These are phyloP conservation scores for Chlamydotis undulata DNA, from an alignment of 2,113 vertebrate species.

Conservation along the genomic window DNA sequence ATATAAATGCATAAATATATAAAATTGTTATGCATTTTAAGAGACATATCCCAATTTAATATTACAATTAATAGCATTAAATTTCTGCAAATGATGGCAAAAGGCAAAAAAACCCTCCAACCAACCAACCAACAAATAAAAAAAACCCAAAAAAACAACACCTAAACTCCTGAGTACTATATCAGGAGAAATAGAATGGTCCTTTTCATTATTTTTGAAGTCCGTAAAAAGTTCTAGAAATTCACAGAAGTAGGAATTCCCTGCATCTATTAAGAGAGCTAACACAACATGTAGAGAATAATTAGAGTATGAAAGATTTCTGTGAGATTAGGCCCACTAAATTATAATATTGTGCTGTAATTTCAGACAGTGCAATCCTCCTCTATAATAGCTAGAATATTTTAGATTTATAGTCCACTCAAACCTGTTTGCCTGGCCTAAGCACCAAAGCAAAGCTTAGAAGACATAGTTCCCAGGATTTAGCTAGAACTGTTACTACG, in stretches of 20 bases:
- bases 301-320: background rate
- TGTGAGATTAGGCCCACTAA: background rate
- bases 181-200: background rate
- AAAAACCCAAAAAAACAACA: fast-evolving
- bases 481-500: background rate
- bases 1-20: background rate
- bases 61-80: background rate
- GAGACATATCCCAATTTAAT: background rate
- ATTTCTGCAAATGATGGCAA: background rate
- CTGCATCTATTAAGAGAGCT: background rate
- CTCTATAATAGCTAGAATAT: background rate
- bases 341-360: background rate
- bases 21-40: background rate
- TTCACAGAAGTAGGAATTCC: background rate
- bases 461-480: background rate
- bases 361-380: background rate
- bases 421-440: background rate
- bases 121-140: background rate
- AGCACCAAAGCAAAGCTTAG: background rate
- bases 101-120: background rate
- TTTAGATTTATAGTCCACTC: background rate
- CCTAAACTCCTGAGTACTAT: background rate
- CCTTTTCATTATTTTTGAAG: background rate
- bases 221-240: background rate
- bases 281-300: background rate